Evolutionary conservation across 2,797 vertebrate species (phyloP).

Genomic region (Phylloscopus collybita): DNA sequence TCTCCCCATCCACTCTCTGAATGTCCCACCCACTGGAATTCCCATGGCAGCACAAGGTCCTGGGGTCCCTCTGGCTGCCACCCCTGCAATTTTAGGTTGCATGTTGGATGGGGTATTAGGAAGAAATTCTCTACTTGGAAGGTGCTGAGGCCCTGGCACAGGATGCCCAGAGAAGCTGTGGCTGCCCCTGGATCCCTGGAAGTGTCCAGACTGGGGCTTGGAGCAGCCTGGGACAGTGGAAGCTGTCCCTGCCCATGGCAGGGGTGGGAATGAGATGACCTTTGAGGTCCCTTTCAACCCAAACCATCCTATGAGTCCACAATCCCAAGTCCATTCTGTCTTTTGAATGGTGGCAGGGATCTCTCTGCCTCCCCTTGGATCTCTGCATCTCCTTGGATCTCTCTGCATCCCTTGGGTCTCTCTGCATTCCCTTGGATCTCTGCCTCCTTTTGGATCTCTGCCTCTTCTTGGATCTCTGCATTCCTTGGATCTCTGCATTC

Average conservation of each 20-base stretch:
- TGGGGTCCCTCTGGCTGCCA: not conserved
- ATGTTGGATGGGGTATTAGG: not conserved
- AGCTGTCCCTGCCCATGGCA: not conserved
- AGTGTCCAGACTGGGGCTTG: not conserved
- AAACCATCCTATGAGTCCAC: not conserved
- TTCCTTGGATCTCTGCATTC: not conserved
- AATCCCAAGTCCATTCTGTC: not conserved
- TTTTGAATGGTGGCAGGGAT: not conserved
- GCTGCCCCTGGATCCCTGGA: not conserved
- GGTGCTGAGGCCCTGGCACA: not conserved
- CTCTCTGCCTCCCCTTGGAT: not conserved
- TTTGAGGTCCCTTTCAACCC: not conserved
- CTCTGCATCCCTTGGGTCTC: too few relatives aligned
- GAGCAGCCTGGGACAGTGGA: not conserved
- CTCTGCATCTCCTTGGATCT: not conserved
- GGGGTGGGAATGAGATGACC: rapidly evolving
- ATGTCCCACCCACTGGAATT: not conserved
- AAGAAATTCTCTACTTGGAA: not conserved
- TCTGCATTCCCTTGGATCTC: too few relatives aligned
- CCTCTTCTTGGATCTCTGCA: too few relatives aligned
- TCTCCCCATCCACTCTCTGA: not conserved
- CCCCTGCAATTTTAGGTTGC: not conserved
- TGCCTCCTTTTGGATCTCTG: not conserved
- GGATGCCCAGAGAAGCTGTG: not conserved
- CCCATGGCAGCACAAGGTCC: rapidly evolving